Conservation (phyloP, 2,797 vertebrate genomes). For the Staurois parvus region DNA sequence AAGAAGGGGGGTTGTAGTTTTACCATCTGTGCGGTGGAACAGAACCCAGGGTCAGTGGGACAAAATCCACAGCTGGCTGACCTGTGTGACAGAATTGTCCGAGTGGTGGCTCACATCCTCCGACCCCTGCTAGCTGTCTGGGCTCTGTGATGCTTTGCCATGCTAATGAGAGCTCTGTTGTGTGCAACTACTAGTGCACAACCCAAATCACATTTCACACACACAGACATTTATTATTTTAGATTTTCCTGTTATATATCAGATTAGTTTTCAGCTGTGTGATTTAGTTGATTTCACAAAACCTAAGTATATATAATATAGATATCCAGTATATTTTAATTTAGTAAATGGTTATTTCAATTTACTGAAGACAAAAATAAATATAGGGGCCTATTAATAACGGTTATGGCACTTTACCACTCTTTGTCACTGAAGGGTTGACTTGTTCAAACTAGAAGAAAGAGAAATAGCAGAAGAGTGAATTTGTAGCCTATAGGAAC, state of each 20-base stretch:
- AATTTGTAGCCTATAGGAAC: no score
- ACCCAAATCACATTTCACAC: not conserved
- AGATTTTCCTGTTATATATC: not conserved
- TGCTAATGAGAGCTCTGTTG: constrained; percentile 19
- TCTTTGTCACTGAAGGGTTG: no score
- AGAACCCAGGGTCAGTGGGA: constrained; percentile 51
- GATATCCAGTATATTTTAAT: not conserved
- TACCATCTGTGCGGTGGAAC: constrained; percentile 58
- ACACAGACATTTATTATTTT: not conserved
- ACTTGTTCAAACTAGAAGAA: no score
- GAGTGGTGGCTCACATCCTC: constrained; percentile 49
- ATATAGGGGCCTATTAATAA: no score
- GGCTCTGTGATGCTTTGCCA: constrained; percentile 26
- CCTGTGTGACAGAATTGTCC: constrained; percentile 56
- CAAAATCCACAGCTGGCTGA: constrained; percentile 58
- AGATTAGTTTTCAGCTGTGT: not conserved
- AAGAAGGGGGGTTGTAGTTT: constrained; percentile 26
- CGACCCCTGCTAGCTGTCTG: constrained; percentile 52
- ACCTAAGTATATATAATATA: not conserved
- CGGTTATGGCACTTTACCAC: no score
- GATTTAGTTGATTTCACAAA: not conserved
- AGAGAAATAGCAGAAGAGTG: no score
- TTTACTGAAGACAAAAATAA: not conserved
- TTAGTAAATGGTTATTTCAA: not conserved
- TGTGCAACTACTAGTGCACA: not conserved